These are phyloP conservation scores for Aphidius colemani DNA, from an alignment of 2,888 invertebrate species.

Conservation along the genomic window DNA sequence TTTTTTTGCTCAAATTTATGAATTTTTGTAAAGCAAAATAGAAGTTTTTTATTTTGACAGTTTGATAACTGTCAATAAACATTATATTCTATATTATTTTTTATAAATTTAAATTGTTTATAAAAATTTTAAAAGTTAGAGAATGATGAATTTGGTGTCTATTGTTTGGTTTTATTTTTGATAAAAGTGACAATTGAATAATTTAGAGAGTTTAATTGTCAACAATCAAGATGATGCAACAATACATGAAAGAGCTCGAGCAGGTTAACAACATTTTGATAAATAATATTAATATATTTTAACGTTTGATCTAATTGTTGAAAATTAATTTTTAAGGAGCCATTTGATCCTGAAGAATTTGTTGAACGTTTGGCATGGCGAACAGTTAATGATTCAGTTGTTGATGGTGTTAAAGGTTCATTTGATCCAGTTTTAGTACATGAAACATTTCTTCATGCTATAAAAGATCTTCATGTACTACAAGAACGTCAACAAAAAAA, in stretches of 20 bases:
- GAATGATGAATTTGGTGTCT: too few species aligned
- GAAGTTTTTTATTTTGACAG: too few species aligned
- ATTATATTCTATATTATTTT: too few species aligned
- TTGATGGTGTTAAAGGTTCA: constrained; percentile 70
- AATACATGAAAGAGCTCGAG: constrained; percentile 85
- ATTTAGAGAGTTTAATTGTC: too few species aligned
- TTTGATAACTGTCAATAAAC: too few species aligned
- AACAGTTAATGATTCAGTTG: constrained; percentile 74
- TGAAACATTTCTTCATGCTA: constrained; percentile 91
- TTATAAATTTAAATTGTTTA: too few species aligned
- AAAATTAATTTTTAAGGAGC: constrained; percentile 71
- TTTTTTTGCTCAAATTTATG: too few species aligned
- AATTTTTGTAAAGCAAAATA: too few species aligned
- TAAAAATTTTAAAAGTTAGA: too few species aligned
- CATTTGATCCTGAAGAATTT: constrained; percentile 96
- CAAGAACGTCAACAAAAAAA: constrained; percentile 86
- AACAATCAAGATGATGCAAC: constrained; percentile 76
- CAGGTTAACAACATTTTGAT: constrained; percentile 65
- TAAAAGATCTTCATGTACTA: constrained; percentile 77
- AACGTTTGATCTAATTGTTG: background rate
- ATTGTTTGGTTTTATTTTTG: too few species aligned
- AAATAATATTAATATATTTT: background rate
- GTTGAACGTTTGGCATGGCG: constrained; percentile 96
- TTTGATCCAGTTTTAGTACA: constrained; percentile 89
- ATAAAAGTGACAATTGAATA: too few species aligned